Percentiles rank a stretch among this genome's conserved stretches.
Conservation (phyloP, 2,888 invertebrate species). For the Andrena bicolor region DNA sequence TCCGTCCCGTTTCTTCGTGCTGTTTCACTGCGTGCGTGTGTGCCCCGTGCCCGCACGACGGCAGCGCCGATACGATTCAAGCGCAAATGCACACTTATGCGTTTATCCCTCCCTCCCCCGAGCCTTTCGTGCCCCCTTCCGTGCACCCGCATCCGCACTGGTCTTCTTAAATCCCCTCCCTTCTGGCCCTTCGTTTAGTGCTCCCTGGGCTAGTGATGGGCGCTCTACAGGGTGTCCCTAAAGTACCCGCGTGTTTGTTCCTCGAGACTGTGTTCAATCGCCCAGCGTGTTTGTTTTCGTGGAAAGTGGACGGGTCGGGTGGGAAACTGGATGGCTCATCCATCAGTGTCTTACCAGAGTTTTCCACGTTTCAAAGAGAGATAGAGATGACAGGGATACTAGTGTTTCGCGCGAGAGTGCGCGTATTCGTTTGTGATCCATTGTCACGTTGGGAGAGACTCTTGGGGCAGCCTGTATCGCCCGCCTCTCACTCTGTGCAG, state of each 20-base stretch:
- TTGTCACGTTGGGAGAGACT: too few relatives aligned
- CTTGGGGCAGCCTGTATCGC: too few relatives aligned
- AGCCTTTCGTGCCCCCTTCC: constrained; percentile 34
- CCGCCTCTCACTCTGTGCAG: too few relatives aligned
- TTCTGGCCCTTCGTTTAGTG: constrained; percentile 21
- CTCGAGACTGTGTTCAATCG: too few relatives aligned
- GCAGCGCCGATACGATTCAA: constrained; percentile 68
- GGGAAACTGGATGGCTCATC: too few relatives aligned
- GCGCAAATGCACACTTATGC: constrained; percentile 56
- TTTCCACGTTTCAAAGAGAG: too few relatives aligned
- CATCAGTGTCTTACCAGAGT: too few relatives aligned
- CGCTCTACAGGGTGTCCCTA: neutral
- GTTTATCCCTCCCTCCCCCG: constrained; percentile 44
- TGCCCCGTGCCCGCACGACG: constrained; percentile 48
- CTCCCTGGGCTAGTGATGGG: constrained; percentile 2
- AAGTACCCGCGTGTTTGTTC: neutral
- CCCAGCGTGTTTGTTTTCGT: too few relatives aligned
- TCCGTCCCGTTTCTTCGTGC: constrained; percentile 62
- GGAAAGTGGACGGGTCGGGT: too few relatives aligned
- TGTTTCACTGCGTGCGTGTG: constrained; percentile 50
- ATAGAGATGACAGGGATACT: too few relatives aligned
- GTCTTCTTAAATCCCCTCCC: constrained; percentile 24
- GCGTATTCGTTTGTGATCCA: too few relatives aligned
- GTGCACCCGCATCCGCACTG: constrained; percentile 50
- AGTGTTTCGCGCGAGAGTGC: too few relatives aligned